phyloP scores from a whole-genome alignment of 2,797 vertebrate species.

The Halcyon smyrnensis region DNA sequence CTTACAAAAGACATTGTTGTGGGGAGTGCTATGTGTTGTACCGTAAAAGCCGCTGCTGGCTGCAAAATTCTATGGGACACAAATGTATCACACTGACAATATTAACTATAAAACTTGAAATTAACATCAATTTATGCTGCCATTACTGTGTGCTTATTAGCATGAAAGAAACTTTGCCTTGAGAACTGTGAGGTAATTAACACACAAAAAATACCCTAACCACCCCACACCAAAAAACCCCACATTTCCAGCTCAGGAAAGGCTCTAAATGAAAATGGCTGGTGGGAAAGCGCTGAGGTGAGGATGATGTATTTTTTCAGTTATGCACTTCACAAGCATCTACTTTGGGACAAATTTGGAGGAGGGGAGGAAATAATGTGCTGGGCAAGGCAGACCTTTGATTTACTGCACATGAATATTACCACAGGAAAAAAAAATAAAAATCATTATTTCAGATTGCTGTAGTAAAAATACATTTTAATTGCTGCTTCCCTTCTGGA shows the following conservation, averaged over 20 bases:
- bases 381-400: background rate
- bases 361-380: background rate
- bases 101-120: background rate
- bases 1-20: background rate
- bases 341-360: background rate
- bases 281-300: background rate
- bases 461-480: background rate
- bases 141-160: background rate
- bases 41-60: background rate
- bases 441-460: background rate
- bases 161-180: background rate
- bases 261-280: background rate
- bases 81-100: background rate
- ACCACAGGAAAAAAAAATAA: background rate
- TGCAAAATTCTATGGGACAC: background rate
- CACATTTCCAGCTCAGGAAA: background rate
- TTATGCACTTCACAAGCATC: background rate
- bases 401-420: background rate
- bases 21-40: background rate
- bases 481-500: constrained; percentile 21
- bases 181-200: background rate
- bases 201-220: background rate
- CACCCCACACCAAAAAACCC: background rate
- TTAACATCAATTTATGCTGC: background rate
- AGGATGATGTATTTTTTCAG: background rate